Evolutionary conservation across 2,797 vertebrate species (phyloP), one percentile per base, ranked within the genome.

Genomic region (Enteromius paludinosus): DNA sequence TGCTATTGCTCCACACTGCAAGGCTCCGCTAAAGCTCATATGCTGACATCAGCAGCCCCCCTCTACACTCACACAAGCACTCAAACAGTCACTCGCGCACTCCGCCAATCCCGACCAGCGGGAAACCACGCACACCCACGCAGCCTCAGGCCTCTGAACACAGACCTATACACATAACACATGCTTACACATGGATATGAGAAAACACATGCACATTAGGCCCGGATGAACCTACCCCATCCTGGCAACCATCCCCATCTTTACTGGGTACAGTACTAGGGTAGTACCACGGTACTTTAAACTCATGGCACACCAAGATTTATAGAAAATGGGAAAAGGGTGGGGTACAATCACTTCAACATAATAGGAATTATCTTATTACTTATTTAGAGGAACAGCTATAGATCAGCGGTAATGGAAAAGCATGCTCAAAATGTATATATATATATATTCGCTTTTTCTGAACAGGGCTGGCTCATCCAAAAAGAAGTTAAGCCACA

Each of bases 1-100:
- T 69, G 18, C 23, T 76, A 23, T 30, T 52, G 4, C 82, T 83
- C 79, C 49, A 79, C 78, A 75, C 70, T 82, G 84, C 64, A 76
- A 86, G 71, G 54, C 73, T 86, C 82, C 70, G 90, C 90, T 91
- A 90, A 92, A 91, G 88, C 88, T 89, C 86, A 91, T 80, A 82
- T 89, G 92, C 93, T 93, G 92, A 94, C 89, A 94, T 94, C 92
- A 93, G 93, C 93, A 94, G 87, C 88, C 88, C 89, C 88, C 43
- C 84, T 54, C 54, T 82, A 83, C 75, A 78, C 84, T 62, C 73
- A 64, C 62, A 85, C 47, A 82, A 73, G 82, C 83, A 83, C 70
- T 88, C 84, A 87, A 54, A 79, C 85, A 83, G 81, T 74, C 86
- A 78, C 78, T 77, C 43, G 78, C 54, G 72, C 84, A 76, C 80